Percentiles rank a stretch among this genome's conserved stretches.
These are phyloP conservation scores for Disparrhopalites patrizii DNA, from an alignment of 2,888 invertebrate species.

Conservation along the genomic window DNA sequence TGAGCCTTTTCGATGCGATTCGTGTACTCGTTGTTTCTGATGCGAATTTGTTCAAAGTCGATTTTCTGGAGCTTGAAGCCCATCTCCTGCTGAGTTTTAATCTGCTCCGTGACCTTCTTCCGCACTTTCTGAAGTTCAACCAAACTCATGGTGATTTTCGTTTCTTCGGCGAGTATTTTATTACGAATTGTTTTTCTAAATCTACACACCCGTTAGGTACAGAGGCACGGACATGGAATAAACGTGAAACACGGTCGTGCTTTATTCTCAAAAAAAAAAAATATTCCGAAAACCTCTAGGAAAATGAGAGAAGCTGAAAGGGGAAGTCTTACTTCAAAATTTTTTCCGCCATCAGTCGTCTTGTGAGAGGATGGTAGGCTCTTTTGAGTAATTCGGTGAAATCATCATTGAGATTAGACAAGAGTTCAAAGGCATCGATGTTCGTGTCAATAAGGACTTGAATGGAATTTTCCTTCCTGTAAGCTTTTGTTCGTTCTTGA, in stretches of 20 bases:
- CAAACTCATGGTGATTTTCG: constrained; percentile 22
- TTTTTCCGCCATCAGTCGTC: constrained; percentile 62
- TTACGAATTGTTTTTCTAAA: constrained; percentile 16
- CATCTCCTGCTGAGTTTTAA: constrained; percentile 58
- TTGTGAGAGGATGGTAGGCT: constrained; percentile 60
- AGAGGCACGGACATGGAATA: too few species aligned
- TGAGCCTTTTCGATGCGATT: constrained; percentile 57
- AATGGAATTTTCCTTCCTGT: constrained; percentile 51
- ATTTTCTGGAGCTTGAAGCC: constrained; percentile 60
- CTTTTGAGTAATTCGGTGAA: constrained; percentile 55
- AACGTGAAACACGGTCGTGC: too few species aligned
- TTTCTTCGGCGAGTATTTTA: constrained; percentile 22
- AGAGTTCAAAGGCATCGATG: constrained; percentile 58
- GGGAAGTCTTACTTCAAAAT: constrained; percentile 51
- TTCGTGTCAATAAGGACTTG: constrained; percentile 56
- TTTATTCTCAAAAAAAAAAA: too few species aligned
- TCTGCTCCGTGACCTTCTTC: constrained; percentile 57
- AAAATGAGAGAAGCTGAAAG: background rate
- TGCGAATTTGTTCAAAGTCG: constrained; percentile 63
- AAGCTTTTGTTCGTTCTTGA: constrained; percentile 51
- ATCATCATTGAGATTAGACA: constrained; percentile 56
- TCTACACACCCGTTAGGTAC: background rate
- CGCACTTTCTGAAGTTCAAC: constrained; percentile 52
- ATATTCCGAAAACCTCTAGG: background rate
- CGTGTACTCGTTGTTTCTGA: constrained; percentile 58